These are phyloP conservation scores for Agrochola lota DNA, from an alignment of 2,888 invertebrate species.

Conservation along the genomic window DNA sequence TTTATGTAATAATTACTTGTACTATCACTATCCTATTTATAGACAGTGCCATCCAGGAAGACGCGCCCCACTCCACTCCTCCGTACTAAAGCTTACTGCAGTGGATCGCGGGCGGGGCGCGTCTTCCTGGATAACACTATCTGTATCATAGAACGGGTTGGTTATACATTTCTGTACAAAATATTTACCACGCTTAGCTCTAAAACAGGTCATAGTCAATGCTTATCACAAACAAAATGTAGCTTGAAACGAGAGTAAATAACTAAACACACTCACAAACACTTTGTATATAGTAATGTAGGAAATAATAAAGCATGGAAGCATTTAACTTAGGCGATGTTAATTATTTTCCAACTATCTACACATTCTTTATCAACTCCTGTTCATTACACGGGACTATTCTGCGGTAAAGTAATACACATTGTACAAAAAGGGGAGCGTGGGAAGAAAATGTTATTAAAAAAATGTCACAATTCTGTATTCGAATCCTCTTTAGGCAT, in stretches of 20 bases:
- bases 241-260: not conserved
- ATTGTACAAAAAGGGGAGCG: not conserved
- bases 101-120: no score
- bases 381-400: not conserved
- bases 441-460: constrained; percentile 12
- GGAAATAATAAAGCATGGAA: not conserved
- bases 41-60: no score
- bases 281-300: not conserved
- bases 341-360: not conserved
- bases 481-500: not conserved
- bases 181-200: not conserved
- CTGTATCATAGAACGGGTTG: no score
- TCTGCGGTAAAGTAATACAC: not conserved
- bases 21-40: no score
- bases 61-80: no score
- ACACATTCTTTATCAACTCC: not conserved
- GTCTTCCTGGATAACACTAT: no score
- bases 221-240: not conserved
- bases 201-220: not conserved
- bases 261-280: not conserved
- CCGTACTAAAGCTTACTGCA: no score
- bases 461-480: constrained; percentile 6
- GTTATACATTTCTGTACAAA: no score
- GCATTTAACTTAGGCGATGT: no score
- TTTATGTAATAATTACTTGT: not conserved